A percentile compares a stretch with the other conserved stretches of the same genome.
Evolutionary conservation across 2,888 invertebrate genomes (phyloP).

Genomic region (Drosophila maculinotata): DNA sequence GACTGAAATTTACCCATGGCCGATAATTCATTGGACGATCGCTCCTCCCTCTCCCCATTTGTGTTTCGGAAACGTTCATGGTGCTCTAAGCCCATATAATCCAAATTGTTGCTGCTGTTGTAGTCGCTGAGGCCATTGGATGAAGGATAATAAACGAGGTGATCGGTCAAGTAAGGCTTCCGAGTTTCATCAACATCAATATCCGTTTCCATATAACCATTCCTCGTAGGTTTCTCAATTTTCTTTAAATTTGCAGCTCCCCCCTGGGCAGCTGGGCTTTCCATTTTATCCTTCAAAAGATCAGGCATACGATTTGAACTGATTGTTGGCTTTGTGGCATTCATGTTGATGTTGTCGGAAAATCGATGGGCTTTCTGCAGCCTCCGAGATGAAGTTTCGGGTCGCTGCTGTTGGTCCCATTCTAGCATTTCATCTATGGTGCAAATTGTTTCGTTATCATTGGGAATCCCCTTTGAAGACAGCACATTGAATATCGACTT

Average conservation of each 20-base stretch:
- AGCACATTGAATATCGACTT: constrained; percentile 83
- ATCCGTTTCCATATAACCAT: constrained; percentile 67
- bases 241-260: too few relatives aligned
- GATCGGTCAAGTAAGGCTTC: constrained; percentile 88
- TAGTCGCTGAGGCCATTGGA: constrained; percentile 85
- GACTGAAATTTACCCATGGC: not conserved
- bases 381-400: not conserved
- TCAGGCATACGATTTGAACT: constrained; percentile 52
- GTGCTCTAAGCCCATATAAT: constrained; percentile 65
- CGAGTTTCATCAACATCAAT: constrained; percentile 65
- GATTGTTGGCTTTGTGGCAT: not conserved
- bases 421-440: constrained; percentile 79
- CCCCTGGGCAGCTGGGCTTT: not conserved
- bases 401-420: constrained; percentile 68
- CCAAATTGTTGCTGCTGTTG: constrained; percentile 82
- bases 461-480: constrained; percentile 45
- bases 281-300: constrained; percentile 47
- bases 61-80: constrained; percentile 11
- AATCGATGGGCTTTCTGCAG: not conserved
- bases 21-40: not conserved
- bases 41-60: not conserved
- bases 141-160: constrained; percentile 92
- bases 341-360: not conserved
- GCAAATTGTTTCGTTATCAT: constrained; percentile 37
- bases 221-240: not conserved